Conservation (phyloP, 2,888 invertebrate species). For the Lasioglossum oenotherae region DNA sequence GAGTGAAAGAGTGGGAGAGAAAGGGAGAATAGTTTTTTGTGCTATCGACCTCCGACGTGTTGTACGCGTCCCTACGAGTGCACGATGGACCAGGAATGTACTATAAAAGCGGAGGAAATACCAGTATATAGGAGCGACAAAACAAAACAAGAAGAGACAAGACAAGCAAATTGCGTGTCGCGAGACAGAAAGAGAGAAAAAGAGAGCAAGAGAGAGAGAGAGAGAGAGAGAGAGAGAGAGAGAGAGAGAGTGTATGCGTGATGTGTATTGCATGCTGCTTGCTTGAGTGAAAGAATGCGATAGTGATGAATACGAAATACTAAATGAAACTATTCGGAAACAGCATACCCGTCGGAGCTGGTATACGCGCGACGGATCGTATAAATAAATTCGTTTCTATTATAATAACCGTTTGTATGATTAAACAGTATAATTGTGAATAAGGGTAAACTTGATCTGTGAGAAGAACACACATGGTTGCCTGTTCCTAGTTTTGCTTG, state of each 20-base stretch:
- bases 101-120: neutral
- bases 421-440: constrained; percentile 22
- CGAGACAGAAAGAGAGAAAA: neutral
- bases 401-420: constrained; percentile 40
- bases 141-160: neutral
- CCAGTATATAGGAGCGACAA: neutral
- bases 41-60: constrained; percentile 53
- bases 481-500: constrained; percentile 15
- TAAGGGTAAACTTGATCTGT: neutral
- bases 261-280: constrained; percentile 33
- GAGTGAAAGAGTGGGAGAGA: constrained; percentile 4
- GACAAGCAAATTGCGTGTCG: neutral
- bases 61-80: constrained; percentile 57
- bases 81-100: constrained; percentile 31
- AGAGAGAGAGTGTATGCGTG: constrained; percentile 19
- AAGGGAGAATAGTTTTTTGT: constrained; percentile 29
- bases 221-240: constrained; percentile 16
- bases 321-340: constrained; percentile 25
- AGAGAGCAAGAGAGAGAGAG: constrained; percentile 26
- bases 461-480: neutral
- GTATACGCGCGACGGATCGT: constrained; percentile 16
- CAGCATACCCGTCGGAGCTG: constrained; percentile 48
- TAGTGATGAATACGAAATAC: constrained; percentile 42
- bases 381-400: constrained; percentile 49
- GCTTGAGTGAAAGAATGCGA: constrained; percentile 53